Conservation (phyloP, 2,113 vertebrate species). For the Pseudonaja textilis region DNA sequence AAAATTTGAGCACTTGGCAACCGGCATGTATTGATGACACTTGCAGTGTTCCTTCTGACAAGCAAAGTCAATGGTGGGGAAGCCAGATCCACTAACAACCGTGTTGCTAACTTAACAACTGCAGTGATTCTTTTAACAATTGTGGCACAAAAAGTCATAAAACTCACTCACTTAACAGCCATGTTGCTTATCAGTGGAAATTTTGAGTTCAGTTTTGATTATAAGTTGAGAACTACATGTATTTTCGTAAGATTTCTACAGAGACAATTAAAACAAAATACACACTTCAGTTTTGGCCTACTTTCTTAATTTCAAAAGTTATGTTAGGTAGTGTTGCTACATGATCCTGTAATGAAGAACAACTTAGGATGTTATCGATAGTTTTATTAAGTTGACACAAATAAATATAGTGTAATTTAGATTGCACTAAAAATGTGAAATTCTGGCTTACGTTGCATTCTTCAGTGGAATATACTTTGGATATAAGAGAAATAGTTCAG, state of each 20-base stretch:
- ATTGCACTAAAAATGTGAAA: neutral
- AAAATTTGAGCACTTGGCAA: neutral
- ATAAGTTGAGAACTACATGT: neutral
- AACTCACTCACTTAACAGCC: neutral
- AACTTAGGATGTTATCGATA: neutral
- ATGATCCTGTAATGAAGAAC: neutral
- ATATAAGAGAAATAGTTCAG: neutral
- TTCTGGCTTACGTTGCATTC: neutral
- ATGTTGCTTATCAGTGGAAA: neutral
- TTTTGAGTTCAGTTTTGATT: neutral
- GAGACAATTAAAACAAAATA: neutral
- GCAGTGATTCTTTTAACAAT: neutral
- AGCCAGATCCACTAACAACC: neutral
- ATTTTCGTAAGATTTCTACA: neutral
- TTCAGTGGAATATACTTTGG: neutral
- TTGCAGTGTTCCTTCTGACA: neutral
- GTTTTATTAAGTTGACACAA: conserved; percentile 1
- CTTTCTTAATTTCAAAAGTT: no score
- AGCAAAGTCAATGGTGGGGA: neutral
- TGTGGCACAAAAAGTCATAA: neutral
- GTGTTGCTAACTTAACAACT: neutral
- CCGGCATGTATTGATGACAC: neutral
- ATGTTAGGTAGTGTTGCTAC: neutral
- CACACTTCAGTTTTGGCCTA: neutral
- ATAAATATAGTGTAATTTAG: neutral